Conservation (phyloP, 1,140 invertebrate species). For the Aphaenogaster rudis region DNA sequence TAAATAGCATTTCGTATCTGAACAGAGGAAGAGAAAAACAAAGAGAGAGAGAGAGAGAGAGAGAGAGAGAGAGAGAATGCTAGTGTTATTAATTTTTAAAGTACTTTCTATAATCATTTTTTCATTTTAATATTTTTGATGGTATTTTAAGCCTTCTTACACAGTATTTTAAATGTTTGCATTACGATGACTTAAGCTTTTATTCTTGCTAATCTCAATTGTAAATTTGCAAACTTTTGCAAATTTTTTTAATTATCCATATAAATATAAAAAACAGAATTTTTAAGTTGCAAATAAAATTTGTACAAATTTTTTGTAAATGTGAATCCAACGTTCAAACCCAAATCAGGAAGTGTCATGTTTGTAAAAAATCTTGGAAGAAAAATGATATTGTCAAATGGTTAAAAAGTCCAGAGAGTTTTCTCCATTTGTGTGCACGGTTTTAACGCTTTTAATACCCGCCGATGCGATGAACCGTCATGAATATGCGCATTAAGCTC, state of each 20-base stretch:
- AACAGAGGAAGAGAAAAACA: neutral
- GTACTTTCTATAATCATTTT: neutral
- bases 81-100: conserved; percentile 19
- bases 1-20: neutral
- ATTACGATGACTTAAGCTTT: neutral
- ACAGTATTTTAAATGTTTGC: neutral
- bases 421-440: neutral
- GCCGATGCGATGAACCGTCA: conserved; percentile 38
- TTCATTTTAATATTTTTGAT: neutral
- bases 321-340: neutral
- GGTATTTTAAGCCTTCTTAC: neutral
- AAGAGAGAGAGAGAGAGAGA: neutral
- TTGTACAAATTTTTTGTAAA: neutral
- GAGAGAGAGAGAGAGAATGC: neutral
- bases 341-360: neutral
- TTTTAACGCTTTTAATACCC: conserved; percentile 44
- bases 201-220: neutral
- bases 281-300: neutral
- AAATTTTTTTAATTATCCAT: neutral
- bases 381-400: conserved; percentile 10
- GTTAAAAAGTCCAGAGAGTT: conserved; percentile 8
- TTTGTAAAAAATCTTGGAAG: neutral
- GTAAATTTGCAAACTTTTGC: neutral
- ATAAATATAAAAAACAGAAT: neutral
- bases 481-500: conserved; percentile 57